phyloP scores from a whole-genome alignment of 1,140 invertebrate genomes.

The Lordiphosa stackelbergi region DNA sequence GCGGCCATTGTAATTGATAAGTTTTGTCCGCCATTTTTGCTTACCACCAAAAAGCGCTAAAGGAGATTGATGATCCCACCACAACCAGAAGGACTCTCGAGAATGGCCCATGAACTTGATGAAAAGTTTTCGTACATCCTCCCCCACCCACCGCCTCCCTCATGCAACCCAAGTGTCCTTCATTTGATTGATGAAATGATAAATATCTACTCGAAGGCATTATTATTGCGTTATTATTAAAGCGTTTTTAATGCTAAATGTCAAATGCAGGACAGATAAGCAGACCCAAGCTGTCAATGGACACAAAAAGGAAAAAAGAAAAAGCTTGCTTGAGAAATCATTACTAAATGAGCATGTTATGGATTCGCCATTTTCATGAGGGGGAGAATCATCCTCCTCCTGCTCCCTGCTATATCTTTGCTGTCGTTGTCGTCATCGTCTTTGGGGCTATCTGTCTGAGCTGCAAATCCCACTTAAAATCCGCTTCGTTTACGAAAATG shows the following conservation, averaged over 20 bases:
- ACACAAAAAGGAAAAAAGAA: conserved; percentile 6
- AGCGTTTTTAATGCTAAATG: conserved; percentile 76
- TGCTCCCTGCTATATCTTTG: conserved; percentile 4
- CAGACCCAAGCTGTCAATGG: conserved; percentile 71
- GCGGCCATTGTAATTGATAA: conserved; percentile 69
- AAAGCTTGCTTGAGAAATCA: conserved; percentile 41
- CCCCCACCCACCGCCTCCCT: conserved; percentile 1
- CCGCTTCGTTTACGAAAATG: conserved; percentile 72
- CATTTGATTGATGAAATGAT: conserved; percentile 74
- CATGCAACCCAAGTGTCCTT: conserved; percentile 24
- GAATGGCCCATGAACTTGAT: conserved; percentile 58
- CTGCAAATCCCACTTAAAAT: conserved; percentile 76
- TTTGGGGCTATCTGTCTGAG: conserved; percentile 33
- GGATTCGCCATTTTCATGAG: conserved; percentile 18
- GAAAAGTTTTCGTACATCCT: conserved; percentile 56
- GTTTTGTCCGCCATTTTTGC: conserved; percentile 58
- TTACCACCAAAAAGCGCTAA: conserved; percentile 41
- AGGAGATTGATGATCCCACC: conserved; percentile 66
- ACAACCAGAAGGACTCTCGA: conserved; percentile 51
- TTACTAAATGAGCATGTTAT: conserved; percentile 72
- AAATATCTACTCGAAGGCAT: conserved; percentile 65
- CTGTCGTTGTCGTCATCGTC: conserved; percentile 10
- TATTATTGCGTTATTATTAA: conserved; percentile 75
- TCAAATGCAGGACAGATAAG: conserved; percentile 76
- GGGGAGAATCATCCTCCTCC: conserved; percentile 8